phyloP scores from a whole-genome alignment of 1,140 invertebrate species.

The Lycorma delicatula region DNA sequence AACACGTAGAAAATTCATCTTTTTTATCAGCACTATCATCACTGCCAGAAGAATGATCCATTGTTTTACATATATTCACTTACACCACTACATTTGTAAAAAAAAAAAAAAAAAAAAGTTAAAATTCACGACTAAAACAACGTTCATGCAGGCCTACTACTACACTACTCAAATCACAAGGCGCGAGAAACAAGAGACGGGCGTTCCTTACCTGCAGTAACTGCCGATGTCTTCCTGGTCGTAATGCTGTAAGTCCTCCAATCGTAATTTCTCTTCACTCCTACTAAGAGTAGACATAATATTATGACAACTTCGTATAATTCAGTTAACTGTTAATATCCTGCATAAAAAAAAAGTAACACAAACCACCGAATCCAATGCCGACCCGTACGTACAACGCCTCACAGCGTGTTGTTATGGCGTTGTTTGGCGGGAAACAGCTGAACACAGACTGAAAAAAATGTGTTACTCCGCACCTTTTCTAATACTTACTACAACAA shows the following conservation, averaged over 20 bases:
- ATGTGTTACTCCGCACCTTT: conserved; percentile 8
- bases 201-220: conserved; percentile 35
- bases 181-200: neutral
- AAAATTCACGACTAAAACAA: neutral
- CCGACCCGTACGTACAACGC: conserved; percentile 29
- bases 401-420: conserved; percentile 49
- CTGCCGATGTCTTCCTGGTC: conserved; percentile 38
- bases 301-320: conserved; percentile 20
- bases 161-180: neutral
- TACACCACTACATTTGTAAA: neutral
- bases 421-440: conserved; percentile 56
- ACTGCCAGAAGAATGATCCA: neutral
- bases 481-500: neutral
- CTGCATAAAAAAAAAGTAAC: conserved; percentile 24
- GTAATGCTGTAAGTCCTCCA: conserved; percentile 36
- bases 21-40: neutral
- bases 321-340: conserved; percentile 17
- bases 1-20: conserved; percentile 9
- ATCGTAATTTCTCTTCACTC: conserved; percentile 33
- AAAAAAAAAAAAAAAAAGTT: neutral
- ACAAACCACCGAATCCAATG: conserved; percentile 22
- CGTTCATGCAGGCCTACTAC: conserved; percentile 6
- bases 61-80: neutral
- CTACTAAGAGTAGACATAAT: conserved; percentile 35
- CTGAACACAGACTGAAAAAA: conserved; percentile 41